Conservation (phyloP, 2,113 vertebrate genomes). For the Deroptyus accipitrinus region DNA sequence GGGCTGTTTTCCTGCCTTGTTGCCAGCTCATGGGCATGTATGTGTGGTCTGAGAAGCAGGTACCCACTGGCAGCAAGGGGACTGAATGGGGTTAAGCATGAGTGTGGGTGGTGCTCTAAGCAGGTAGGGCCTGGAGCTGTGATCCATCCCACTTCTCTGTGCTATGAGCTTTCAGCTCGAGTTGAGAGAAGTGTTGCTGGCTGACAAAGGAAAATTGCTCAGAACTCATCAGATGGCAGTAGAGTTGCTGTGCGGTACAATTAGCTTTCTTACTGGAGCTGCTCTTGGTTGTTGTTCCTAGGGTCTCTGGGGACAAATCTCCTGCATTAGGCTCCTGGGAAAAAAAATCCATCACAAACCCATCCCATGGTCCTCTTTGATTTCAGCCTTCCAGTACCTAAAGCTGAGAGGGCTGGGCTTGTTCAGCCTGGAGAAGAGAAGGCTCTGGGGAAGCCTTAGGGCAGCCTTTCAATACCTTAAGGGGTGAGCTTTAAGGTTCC, state of each 20-base stretch:
- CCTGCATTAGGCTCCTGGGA: background rate
- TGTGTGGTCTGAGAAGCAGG: accelerated
- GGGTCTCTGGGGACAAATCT: background rate
- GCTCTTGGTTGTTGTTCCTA: background rate
- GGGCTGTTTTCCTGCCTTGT: background rate
- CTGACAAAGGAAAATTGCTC: background rate
- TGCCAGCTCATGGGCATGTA: background rate
- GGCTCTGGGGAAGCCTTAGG: background rate
- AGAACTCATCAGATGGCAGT: accelerated
- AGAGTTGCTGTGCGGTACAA: accelerated
- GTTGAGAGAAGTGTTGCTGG: accelerated
- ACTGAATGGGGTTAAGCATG: accelerated
- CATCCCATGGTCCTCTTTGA: background rate
- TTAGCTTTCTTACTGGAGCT: background rate
- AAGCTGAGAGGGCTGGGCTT: background rate
- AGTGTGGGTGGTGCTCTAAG: background rate
- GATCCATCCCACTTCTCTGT: background rate
- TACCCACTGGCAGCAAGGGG: background rate
- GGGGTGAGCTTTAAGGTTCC: background rate
- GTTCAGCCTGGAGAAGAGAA: background rate
- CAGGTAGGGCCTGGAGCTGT: accelerated
- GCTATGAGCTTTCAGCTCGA: accelerated
- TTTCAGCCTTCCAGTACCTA: background rate
- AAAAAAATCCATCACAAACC: background rate
- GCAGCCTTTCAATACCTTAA: background rate